phyloP scores from a whole-genome alignment of 1,140 invertebrate species.

The Drosophila saltans region DNA sequence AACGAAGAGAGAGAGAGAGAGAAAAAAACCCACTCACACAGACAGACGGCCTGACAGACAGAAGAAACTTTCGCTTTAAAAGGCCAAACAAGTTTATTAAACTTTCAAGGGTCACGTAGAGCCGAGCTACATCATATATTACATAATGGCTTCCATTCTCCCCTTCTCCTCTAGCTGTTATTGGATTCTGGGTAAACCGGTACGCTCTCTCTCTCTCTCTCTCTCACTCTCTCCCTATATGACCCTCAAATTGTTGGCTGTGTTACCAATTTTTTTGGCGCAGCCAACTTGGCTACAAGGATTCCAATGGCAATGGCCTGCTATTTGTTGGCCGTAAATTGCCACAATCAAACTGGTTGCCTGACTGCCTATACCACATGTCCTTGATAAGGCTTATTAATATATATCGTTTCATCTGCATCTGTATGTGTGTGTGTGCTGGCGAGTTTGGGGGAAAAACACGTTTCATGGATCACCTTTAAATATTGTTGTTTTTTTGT shows the following conservation, averaged over 20 bases:
- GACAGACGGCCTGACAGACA: neutral
- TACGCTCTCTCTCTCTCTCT: constrained; percentile 43
- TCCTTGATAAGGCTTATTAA: constrained; percentile 76
- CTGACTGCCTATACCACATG: constrained; percentile 24
- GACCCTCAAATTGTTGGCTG: constrained; percentile 51
- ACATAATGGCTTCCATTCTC: constrained; percentile 50
- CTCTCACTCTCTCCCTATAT: constrained; percentile 18
- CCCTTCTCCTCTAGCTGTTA: neutral
- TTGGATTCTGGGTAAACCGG: constrained; percentile 67
- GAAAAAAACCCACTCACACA: no score
- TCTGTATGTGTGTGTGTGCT: constrained; percentile 3
- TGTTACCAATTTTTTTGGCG: neutral
- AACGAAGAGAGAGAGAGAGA: neutral
- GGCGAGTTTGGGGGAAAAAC: constrained; percentile 45
- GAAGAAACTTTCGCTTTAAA: constrained; percentile 51
- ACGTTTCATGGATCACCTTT: constrained; percentile 56
- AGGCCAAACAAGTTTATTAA: constrained; percentile 58
- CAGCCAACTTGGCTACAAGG: constrained; percentile 50
- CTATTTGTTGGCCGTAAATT: constrained; percentile 54
- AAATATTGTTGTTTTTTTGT: constrained; percentile 16
- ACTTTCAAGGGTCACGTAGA: constrained; percentile 53
- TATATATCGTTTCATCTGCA: constrained; percentile 44
- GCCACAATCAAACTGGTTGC: constrained; percentile 56
- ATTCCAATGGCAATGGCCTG: constrained; percentile 77
- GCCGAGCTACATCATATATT: constrained; percentile 23